Evolutionary conservation across 2,113 vertebrate genomes (phyloP), one percentile per base, ranked within the genome.

Genomic region (Entomyzon cyanotis): DNA sequence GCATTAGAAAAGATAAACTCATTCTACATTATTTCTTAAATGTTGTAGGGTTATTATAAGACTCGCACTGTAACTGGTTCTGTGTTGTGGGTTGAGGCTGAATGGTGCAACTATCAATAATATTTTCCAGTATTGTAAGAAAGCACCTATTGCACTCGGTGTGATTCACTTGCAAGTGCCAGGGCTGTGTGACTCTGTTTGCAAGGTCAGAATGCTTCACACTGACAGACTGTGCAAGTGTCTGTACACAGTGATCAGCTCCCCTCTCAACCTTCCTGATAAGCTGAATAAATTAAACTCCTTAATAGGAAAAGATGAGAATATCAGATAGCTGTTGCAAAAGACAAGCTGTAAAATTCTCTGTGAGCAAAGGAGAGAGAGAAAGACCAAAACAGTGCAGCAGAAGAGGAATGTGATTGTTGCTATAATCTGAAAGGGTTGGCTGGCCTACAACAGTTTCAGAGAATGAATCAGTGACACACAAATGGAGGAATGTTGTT

Each of bases 261-360:
- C 28, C 39, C 59, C 58, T 65, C 64, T 65, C 71, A 90, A 7
- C 55, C 47, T 58, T 42, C 22, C 63, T 35, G 84, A 92, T 74
- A 87, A 91, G 64, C 59, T 91, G 68, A 86, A 10, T 86, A 80
- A 81, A 60, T 94, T 89, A 46, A 89, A 84, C 50, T 84, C 49
- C 33, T 44, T 74, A 74, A 49, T 46, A 86, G 59, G n/a, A 74
- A 50, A 25, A 80, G 89, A 74, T 91, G 76, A 65, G n/a, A 80
- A 6, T 74, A 70, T 67, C 42, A 55, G 79, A 80, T 93, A 80
- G 71, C 86, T 74, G 50, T 49, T 55, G 50, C n/a, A 64, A 46
- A 91, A 88, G 25, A 62, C 49, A 73, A 52, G 31, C 49, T 88
- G 35, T 83, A 31, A 73, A 90, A 76, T 85, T 33, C 37, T 31